Conservation (phyloP, 2,888 invertebrate species). For the Acronicta aceris region DNA sequence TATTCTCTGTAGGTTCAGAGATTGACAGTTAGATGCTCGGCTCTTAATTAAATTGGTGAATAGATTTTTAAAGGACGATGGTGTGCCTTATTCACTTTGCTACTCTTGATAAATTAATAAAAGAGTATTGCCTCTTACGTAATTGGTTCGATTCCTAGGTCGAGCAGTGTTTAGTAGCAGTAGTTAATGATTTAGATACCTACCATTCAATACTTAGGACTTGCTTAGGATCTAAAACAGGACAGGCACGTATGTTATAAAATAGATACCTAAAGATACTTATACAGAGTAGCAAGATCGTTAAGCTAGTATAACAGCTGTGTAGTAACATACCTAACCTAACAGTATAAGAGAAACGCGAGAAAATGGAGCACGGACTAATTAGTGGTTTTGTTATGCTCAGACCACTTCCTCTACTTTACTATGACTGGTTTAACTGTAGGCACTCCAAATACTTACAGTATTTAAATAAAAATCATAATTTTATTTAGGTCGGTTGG, state of each 20-base stretch:
- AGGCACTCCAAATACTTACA: too few relatives aligned
- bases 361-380: constrained; percentile 39
- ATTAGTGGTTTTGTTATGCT: constrained; percentile 25
- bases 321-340: neutral
- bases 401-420: constrained; percentile 7
- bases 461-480: constrained; percentile 6
- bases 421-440: constrained; percentile 8
- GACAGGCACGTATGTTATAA: too few relatives aligned
- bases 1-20: constrained; percentile 65
- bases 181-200: too few relatives aligned
- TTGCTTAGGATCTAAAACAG: too few relatives aligned
- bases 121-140: too few relatives aligned
- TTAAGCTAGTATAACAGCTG: neutral
- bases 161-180: too few relatives aligned
- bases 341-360: constrained; percentile 22
- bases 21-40: constrained; percentile 68
- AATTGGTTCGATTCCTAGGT: too few relatives aligned
- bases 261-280: neutral
- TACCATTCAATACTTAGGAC: too few relatives aligned
- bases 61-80: constrained; percentile 30
- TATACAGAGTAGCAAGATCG: too few relatives aligned
- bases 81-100: neutral
- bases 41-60: constrained; percentile 72
- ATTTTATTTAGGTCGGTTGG: constrained; percentile 26
- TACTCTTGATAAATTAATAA: too few relatives aligned